Evolutionary conservation across 2,797 vertebrate genomes (phyloP), one percentile per base, ranked within the genome.

Genomic region (Denticeps clupeoides): DNA sequence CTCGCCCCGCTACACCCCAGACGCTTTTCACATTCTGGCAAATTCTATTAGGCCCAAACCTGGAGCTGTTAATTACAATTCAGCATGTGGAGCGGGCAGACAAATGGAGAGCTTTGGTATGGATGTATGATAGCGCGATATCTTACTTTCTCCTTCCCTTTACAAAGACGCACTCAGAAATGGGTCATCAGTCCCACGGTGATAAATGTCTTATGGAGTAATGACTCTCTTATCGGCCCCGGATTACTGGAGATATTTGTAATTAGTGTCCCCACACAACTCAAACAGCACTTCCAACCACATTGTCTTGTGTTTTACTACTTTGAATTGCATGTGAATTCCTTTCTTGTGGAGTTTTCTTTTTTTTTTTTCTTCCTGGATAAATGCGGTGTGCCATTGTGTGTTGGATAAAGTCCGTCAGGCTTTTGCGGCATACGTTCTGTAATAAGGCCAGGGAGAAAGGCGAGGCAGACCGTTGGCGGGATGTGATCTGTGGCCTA

Each of bases 151-250:
- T 67, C 77, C 72, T 78, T 74, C 73, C 64, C 73, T 77, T 46
- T 77, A 78, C 77, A 82, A 79, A 78, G 74, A 64, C 73, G 63
- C 75, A 72, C 62, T 79, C 67, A 65, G 74, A 81, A 84, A 83
- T 79, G 81, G 78, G 80, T 82, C 78, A 82, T 84, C 81, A 83
- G 81, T 83, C 80, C 75, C 62, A 70, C 56, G 78, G 75, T 81
- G 82, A 84, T 82, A 80, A 85, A 82, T 82, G 77, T 82, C 79
- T 82, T 69, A 51, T 68, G 69, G 73, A 83, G 80, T 83, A 83
- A 82, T 83, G 80, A 82, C 77, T 77, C 69, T 84, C 73, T 85
- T 86, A 84, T 84, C 79, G 65, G 67, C 52, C 47, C 59, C 44
- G 82, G 79, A 82, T 85, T 83, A 80, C 76, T 68, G 72, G 68